Evolutionary conservation across 1,140 invertebrate species (phyloP).

Genomic region (Choristoneura fumiferana): DNA sequence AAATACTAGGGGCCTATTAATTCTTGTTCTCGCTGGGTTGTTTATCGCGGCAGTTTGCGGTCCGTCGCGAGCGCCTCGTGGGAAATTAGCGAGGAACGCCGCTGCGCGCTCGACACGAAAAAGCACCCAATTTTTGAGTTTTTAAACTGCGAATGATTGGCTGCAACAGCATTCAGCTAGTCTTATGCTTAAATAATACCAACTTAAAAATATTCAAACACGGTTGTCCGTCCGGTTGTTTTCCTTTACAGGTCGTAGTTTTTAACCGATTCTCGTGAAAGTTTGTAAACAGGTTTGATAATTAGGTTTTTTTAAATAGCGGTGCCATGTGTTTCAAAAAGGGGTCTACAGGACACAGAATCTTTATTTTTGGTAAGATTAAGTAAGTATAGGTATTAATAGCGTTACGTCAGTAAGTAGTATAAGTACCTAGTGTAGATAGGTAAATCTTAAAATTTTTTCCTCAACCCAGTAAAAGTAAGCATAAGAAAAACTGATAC

Average conservation of each 20-base stretch:
- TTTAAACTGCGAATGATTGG: conserved; percentile 42
- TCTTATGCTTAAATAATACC: no score
- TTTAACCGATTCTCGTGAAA: no score
- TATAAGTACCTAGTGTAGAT: background rate
- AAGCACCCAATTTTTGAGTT: conserved; percentile 49
- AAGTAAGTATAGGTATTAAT: conserved; percentile 1
- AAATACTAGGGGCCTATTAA: conserved; percentile 29
- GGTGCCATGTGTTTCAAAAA: background rate
- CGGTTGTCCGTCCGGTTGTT: no score
- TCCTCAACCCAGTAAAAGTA: no score
- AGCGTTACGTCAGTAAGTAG: conserved; percentile 1
- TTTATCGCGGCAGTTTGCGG: conserved; percentile 49
- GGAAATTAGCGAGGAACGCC: conserved; percentile 49
- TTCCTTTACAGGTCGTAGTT: background rate
- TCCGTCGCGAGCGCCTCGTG: conserved; percentile 38
- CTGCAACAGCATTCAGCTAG: no score
- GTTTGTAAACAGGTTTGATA: no score
- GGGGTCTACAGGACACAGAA: background rate
- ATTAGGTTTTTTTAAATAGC: background rate
- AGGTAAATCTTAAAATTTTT: background rate
- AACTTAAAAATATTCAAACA: no score
- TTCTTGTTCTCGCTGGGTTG: conserved; percentile 30
- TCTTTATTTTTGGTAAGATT: background rate
- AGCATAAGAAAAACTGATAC: no score
- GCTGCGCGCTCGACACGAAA: conserved; percentile 24